phyloP scores from a whole-genome alignment of 2,888 invertebrate species.

The Melikaiella ostensackeni region DNA sequence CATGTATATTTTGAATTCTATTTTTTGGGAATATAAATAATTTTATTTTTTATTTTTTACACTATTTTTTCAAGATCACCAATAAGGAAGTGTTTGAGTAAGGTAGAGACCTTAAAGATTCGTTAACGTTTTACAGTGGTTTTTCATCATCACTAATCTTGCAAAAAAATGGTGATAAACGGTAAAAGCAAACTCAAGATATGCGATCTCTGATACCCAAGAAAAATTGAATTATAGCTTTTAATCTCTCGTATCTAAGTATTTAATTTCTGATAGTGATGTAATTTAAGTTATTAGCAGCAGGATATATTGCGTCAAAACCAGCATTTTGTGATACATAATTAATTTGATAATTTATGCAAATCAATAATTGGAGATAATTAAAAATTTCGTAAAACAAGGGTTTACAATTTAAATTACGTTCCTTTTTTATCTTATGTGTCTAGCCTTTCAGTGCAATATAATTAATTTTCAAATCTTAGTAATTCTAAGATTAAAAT shows the following conservation, averaged over 20 bases:
- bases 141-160: neutral
- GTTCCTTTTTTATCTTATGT: no score
- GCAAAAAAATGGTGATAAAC: conserved; percentile 5
- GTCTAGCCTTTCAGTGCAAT: no score
- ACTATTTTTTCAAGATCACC: neutral
- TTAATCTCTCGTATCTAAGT: conserved; percentile 1
- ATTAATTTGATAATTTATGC: neutral
- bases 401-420: no score
- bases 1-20: neutral
- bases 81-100: neutral
- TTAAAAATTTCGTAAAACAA: neutral
- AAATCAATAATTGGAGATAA: neutral
- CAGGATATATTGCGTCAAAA: neutral
- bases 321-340: neutral
- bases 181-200: conserved; percentile 11
- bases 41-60: neutral
- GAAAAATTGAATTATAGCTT: conserved; percentile 23
- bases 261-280: conserved; percentile 25
- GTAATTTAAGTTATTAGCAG: conserved; percentile 7
- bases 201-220: neutral
- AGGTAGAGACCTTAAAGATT: neutral
- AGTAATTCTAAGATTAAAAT: no score
- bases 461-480: no score
- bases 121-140: neutral
- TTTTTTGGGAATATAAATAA: neutral